Conservation (phyloP, 2,113 vertebrate species). For the Cebus imitator region DNA sequence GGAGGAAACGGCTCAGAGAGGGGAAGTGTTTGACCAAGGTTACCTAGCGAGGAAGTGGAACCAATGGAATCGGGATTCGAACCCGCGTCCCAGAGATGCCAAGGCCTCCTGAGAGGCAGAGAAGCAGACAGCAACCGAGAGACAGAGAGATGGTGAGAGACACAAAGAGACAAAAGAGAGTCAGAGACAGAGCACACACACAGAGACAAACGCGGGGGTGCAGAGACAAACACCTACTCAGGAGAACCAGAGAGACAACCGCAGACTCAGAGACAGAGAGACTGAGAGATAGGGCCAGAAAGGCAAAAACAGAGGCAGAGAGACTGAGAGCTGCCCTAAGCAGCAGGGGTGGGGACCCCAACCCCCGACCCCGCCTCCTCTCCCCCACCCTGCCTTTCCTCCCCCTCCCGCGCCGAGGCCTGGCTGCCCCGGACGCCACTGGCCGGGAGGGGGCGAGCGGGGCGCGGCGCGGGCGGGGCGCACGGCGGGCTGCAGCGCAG, state of each 20-base stretch:
- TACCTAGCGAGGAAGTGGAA: slow-evolving; percentile 42
- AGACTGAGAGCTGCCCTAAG: background rate
- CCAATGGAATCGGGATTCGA: background rate
- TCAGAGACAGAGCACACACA: too few relatives aligned
- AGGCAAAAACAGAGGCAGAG: too few relatives aligned
- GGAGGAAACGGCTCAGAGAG: slow-evolving; percentile 15
- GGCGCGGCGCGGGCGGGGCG: slow-evolving; percentile 25
- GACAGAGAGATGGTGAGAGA: background rate
- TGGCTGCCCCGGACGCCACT: background rate
- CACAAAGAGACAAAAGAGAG: background rate
- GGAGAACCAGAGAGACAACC: background rate
- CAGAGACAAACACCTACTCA: too few relatives aligned
- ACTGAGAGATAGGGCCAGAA: too few relatives aligned
- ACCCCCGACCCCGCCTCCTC: background rate
- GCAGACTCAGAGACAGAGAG: background rate
- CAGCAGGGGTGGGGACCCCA: background rate
- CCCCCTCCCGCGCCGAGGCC: background rate
- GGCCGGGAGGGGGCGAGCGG: background rate
- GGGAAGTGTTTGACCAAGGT: slow-evolving; percentile 61
- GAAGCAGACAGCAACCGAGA: background rate
- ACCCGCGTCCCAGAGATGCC: background rate
- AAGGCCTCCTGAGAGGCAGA: background rate
- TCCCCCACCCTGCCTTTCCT: background rate
- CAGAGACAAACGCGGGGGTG: background rate
- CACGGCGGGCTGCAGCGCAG: background rate